Percentiles rank a stretch among this genome's conserved stretches.
These are phyloP conservation scores for Nyleta sp. DNA, from an alignment of 2,888 invertebrate genomes.

Conservation along the genomic window DNA sequence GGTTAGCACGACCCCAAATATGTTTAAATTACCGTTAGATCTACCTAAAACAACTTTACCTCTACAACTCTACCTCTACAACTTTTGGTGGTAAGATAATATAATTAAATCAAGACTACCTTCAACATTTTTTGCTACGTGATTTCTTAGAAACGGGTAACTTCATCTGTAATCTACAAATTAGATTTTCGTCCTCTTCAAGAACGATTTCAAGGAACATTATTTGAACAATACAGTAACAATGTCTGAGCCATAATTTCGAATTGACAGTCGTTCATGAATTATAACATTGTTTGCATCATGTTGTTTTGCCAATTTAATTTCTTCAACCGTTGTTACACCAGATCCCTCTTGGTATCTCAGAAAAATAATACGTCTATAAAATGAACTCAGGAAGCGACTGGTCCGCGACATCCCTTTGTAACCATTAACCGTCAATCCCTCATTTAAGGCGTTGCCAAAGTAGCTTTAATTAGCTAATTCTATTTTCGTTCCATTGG, in stretches of 20 bases:
- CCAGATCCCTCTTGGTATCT: not conserved
- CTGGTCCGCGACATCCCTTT: not conserved
- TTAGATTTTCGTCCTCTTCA: no score
- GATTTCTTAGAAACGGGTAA: no score
- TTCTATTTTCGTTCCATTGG: constrained; percentile 70
- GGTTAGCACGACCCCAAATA: not conserved
- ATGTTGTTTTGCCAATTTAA: no score
- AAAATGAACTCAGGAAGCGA: not conserved
- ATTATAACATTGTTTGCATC: not conserved
- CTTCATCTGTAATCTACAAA: no score
- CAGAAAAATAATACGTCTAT: constrained; percentile 11
- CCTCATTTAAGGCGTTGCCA: constrained; percentile 56
- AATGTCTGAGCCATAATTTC: no score
- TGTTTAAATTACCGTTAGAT: constrained; percentile 7
- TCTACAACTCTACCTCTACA: no score
- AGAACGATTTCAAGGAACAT: no score
- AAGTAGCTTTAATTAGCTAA: constrained; percentile 72
- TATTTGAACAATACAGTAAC: no score
- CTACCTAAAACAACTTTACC: not conserved
- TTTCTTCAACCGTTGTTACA: not conserved
- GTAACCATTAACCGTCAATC: constrained; percentile 27
- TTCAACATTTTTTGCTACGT: no score
- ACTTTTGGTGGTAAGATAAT: no score
- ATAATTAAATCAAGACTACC: no score
- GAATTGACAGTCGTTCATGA: no score